phyloP scores from a whole-genome alignment of 2,113 vertebrate genomes.

The Nanger granti region DNA sequence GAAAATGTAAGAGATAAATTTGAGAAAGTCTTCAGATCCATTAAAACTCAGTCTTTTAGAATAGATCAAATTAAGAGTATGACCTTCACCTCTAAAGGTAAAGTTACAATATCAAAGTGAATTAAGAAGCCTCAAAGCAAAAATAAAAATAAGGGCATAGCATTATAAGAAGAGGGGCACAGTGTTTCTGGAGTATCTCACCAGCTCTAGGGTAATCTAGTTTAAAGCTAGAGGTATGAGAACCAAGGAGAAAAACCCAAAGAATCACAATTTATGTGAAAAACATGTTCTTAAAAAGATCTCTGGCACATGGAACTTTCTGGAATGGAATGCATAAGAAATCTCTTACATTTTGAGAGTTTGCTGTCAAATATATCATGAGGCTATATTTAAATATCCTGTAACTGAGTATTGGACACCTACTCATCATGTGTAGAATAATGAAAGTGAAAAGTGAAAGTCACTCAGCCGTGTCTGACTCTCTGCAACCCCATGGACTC shows the following conservation, averaged over 20 bases:
- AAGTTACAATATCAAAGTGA: constrained; percentile 11
- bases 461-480: not conserved
- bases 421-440: not conserved
- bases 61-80: constrained; percentile 5
- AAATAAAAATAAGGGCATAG: not conserved
- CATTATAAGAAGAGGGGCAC: not conserved
- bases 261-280: not conserved
- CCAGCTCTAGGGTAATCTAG: not conserved
- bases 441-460: not conserved
- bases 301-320: not conserved
- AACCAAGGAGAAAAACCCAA: not conserved
- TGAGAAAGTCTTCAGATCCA: not conserved
- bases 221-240: not conserved
- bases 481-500: accelerated
- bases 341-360: not conserved
- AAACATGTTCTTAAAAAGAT: not conserved
- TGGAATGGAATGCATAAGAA: not conserved
- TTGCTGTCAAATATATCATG: not conserved
- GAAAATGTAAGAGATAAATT: constrained; percentile 31
- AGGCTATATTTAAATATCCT: not conserved
- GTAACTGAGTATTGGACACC: not conserved
- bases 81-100: not conserved
- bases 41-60: constrained; percentile 15
- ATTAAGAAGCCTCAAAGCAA: constrained; percentile 28
- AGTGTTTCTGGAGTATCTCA: not conserved